A percentile compares a stretch with the other conserved stretches of the same genome.
These are phyloP conservation scores for Drosophila paulistorum DNA, from an alignment of 1,140 invertebrate species.

Conservation along the genomic window DNA sequence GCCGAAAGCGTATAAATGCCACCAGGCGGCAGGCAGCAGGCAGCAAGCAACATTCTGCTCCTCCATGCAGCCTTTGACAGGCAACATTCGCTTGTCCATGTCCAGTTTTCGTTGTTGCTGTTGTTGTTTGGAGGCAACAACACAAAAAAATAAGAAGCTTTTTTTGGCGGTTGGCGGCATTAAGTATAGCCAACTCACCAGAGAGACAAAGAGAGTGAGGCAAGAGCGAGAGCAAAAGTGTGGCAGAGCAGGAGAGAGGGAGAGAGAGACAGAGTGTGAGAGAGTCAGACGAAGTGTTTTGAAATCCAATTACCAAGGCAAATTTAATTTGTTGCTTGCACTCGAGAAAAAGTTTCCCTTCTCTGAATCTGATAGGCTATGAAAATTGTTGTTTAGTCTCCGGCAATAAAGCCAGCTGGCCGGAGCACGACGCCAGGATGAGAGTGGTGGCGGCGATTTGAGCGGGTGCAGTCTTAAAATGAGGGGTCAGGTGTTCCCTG, in stretches of 20 bases:
- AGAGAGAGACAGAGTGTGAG: slow-evolving; percentile 22
- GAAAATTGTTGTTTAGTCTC: slow-evolving; percentile 71
- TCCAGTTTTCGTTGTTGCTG: slow-evolving; percentile 37
- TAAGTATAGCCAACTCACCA: slow-evolving; percentile 63
- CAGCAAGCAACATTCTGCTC: slow-evolving; percentile 41
- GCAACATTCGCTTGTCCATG: slow-evolving; percentile 47
- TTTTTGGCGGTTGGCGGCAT: slow-evolving; percentile 73
- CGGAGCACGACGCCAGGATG: slow-evolving; percentile 2
- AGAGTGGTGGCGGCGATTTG: neutral
- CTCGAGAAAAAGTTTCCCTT: slow-evolving; percentile 77
- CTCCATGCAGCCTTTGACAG: slow-evolving; percentile 53
- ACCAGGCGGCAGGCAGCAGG: slow-evolving; percentile 15
- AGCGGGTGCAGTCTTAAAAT: neutral
- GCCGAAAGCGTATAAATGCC: slow-evolving; percentile 2
- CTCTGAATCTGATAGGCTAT: slow-evolving; percentile 70
- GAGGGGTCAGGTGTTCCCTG: slow-evolving; percentile 31
- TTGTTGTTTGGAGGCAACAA: slow-evolving; percentile 20
- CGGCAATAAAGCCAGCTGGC: slow-evolving; percentile 65
- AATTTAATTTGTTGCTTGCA: slow-evolving; percentile 81
- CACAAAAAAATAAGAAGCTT: slow-evolving; percentile 57
- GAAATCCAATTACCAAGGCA: slow-evolving; percentile 80
- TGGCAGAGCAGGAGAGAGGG: slow-evolving; percentile 15
- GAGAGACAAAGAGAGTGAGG: slow-evolving; percentile 28
- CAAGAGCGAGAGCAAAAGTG: slow-evolving; percentile 17
- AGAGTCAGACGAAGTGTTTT: slow-evolving; percentile 68